Conservation (phyloP, 2,888 invertebrate genomes). For the Chymomyza procnemis region DNA sequence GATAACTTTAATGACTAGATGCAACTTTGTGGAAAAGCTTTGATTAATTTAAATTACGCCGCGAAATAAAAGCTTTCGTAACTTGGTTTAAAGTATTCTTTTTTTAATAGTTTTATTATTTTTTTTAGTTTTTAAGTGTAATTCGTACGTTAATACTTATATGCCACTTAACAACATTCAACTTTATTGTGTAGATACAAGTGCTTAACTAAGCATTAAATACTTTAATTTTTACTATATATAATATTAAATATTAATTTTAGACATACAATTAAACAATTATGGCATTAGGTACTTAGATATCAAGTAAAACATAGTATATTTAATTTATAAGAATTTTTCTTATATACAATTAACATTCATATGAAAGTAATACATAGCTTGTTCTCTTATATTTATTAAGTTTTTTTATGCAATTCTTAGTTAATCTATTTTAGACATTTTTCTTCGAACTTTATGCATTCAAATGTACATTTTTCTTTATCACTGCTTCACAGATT, state of each 20-base stretch:
- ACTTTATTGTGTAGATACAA: conserved; percentile 27
- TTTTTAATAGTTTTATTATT: conserved; percentile 17
- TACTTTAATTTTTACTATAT: conserved; percentile 5
- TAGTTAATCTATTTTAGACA: neutral
- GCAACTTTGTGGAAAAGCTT: no score
- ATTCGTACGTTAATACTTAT: conserved; percentile 31
- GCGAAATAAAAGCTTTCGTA: neutral
- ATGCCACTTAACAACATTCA: conserved; percentile 57
- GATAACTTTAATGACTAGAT: no score
- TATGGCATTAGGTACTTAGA: conserved; percentile 26
- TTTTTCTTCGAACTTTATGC: neutral
- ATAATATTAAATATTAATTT: neutral
- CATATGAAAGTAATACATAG: conserved; percentile 37
- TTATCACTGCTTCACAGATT: neutral
- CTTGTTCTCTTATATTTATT: conserved; percentile 41
- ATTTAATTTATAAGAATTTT: neutral
- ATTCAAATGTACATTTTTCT: neutral
- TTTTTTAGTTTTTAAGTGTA: conserved; percentile 36
- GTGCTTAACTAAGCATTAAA: neutral
- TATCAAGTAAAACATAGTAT: conserved; percentile 4
- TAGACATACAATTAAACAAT: conserved; percentile 30
- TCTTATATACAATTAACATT: conserved; percentile 47
- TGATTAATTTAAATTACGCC: neutral
- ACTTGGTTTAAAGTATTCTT: neutral
- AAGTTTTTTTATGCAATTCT: conserved; percentile 16